Conservation (phyloP, 2,888 invertebrate genomes). For the Epinotia ramella region DNA sequence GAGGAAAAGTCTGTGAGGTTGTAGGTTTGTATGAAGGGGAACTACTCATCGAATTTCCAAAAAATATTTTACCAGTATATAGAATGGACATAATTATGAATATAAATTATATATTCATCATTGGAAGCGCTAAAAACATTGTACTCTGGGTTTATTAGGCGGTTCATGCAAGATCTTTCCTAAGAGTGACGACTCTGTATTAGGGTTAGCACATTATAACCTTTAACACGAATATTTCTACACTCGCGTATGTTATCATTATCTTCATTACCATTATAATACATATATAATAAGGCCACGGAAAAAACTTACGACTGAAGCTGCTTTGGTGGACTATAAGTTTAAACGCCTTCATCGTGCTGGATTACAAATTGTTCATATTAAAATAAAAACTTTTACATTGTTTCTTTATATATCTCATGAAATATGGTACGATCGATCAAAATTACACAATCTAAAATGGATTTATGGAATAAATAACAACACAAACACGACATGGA, state of each 20-base stretch:
- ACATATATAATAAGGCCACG: conserved; percentile 2
- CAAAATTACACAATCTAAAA: not conserved
- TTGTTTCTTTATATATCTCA: not conserved
- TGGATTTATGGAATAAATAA: not conserved
- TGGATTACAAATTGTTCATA: conserved; percentile 11
- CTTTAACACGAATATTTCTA: not conserved
- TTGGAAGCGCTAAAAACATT: no score
- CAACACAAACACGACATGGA: not conserved
- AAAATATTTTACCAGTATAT: no score
- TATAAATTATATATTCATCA: no score
- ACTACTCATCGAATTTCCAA: no score
- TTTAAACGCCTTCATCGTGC: conserved; percentile 88
- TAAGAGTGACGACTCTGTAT: no score
- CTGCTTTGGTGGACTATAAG: conserved; percentile 92
- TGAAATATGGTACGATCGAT: not conserved
- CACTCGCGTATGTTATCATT: conserved; percentile 13
- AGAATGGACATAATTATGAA: no score
- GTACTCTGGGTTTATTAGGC: no score
- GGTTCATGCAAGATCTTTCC: no score
- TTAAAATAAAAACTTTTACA: not conserved
- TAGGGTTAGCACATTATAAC: not conserved
- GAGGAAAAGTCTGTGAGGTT: no score
- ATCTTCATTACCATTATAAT: not conserved
- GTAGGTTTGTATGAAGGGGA: no score
- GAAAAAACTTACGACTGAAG: conserved; percentile 86